Evolutionary conservation across 2,888 invertebrate species (phyloP), one percentile per base, ranked within the genome.

Genomic region (Tineola bisselliella): DNA sequence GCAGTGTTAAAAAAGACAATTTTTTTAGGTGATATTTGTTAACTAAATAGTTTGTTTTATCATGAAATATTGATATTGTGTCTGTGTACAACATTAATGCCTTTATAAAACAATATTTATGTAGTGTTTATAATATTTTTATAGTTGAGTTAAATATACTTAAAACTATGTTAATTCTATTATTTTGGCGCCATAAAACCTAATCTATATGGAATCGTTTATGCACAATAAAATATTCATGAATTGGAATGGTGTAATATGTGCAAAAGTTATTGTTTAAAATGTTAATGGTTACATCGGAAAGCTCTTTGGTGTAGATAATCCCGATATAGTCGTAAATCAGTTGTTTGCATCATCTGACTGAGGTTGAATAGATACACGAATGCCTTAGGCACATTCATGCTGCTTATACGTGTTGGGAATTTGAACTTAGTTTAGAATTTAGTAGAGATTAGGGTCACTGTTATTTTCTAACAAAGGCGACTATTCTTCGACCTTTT

Each of bases 221-320:
- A 10, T 38, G 38, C 10, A 38, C 3, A 38, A 38, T 38, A 38
- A 3, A 38, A 6, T 38, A 6, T 38, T 2, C 38, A 10, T n/a
- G 10, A 38, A 6, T 38, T 38, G 31, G 5, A 6, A 15, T 44
- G 6, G 6, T n/a, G 15, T n/a, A 44, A 44, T 44, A 10, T 15
- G 15, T 18, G n/a, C 18, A 48, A 61, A 61, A 38, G 19, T 62
- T 63, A 64, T 64, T 62, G 61, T 62, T 62, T 62, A 61, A 60
- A 63, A 63, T 64, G 64, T 63, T 65, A 65, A 64, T 63, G 61
- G 63, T 19, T 63, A 63, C 61, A 64, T 63, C 59, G 63, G 43
- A 65, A 64, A 43, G 62, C 62, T 58, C 33, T 54, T 33, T 56
- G 56, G 19, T 56, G 56, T 56, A 56, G 56, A 56, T 48, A 48